Percentiles rank a stretch among this genome's conserved stretches.
Evolutionary conservation across 2,797 vertebrate genomes (phyloP).

Genomic region (Tokudaia tokunoshimensis): DNA sequence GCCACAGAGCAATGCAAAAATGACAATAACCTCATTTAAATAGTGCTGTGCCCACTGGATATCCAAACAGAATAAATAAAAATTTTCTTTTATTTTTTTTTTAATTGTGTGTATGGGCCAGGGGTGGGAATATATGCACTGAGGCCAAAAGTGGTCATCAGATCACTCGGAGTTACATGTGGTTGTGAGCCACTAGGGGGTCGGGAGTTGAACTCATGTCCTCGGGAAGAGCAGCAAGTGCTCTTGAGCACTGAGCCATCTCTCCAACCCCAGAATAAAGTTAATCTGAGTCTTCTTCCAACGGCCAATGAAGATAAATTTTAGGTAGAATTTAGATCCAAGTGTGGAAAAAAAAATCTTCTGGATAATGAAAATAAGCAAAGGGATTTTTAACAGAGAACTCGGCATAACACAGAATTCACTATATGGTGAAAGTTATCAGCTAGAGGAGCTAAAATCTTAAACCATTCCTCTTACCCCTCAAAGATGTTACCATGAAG

Average conservation of each 20-base stretch:
- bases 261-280: not conserved
- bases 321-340: not conserved
- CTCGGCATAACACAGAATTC: not conserved
- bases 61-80: not conserved
- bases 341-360: not conserved
- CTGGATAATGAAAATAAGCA: not conserved
- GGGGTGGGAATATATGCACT: not conserved
- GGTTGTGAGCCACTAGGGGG: not conserved
- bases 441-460: not conserved
- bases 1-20: not conserved
- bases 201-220: not conserved
- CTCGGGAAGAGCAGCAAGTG: not conserved
- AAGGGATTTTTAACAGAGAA: not conserved
- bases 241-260: not conserved
- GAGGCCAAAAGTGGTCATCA: not conserved
- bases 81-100: not conserved
- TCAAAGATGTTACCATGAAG: not conserved
- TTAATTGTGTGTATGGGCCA: not conserved
- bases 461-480: too few species aligned
- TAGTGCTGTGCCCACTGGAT: not conserved
- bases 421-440: not conserved
- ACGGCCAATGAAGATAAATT: not conserved
- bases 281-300: not conserved
- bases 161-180: not conserved
- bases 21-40: not conserved